Evolutionary conservation across 2,797 vertebrate genomes (phyloP).

Genomic region (Sebastes elongatus): DNA sequence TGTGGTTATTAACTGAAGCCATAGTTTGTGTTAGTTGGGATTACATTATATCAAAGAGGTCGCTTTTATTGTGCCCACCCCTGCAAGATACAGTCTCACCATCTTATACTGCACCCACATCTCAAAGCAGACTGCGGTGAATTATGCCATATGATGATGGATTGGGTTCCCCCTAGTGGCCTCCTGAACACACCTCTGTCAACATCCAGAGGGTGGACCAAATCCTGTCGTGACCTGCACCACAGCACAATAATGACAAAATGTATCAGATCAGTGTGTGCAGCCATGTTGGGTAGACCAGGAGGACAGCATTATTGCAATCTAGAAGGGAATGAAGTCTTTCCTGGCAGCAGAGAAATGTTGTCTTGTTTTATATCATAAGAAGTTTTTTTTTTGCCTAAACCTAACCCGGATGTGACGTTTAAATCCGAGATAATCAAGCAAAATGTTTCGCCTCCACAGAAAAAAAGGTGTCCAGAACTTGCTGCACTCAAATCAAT

Average conservation of each 20-base stretch:
- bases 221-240: neutral
- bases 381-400: too few species aligned
- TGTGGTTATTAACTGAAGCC: neutral
- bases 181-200: slow-evolving; percentile 20
- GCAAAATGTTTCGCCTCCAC: neutral
- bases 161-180: slow-evolving; percentile 68
- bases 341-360: neutral
- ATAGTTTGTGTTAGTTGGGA: neutral
- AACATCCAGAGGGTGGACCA: neutral
- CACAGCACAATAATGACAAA: neutral
- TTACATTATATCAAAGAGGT: neutral
- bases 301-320: neutral
- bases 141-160: slow-evolving; percentile 43
- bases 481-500: neutral
- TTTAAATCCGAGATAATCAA: neutral
- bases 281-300: neutral
- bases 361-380: too few species aligned
- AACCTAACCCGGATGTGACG: neutral
- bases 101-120: slow-evolving; percentile 30
- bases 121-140: slow-evolving; percentile 39
- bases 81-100: slow-evolving; percentile 29
- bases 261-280: neutral
- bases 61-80: slow-evolving; percentile 12
- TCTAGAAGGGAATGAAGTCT: neutral
- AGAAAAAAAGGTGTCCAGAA: neutral